Evolutionary conservation across 2,797 vertebrate species (phyloP).

Genomic region (Gymnodraco acuticeps): DNA sequence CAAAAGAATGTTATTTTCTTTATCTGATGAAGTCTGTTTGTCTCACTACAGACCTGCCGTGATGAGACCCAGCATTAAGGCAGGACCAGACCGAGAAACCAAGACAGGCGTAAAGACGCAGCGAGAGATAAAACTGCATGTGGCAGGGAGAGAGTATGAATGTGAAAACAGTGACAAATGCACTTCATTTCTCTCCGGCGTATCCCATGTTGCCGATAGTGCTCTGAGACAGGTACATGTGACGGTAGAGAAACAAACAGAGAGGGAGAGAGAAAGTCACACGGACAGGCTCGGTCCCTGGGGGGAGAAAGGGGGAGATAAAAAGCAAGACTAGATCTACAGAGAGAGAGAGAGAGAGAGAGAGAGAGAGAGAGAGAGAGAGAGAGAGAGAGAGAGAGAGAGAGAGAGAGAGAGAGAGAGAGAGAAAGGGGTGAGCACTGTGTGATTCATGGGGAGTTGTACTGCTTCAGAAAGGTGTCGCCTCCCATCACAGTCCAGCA

Average conservation of each 20-base stretch:
- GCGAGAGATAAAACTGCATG: slow-evolving; percentile 43
- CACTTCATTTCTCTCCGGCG: slow-evolving; percentile 48
- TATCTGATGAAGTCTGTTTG: slow-evolving; percentile 15
- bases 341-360: slow-evolving; percentile 25
- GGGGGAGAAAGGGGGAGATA: slow-evolving; percentile 37
- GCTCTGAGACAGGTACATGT: slow-evolving; percentile 61
- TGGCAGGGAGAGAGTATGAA: slow-evolving; percentile 56
- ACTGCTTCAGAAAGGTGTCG: slow-evolving; percentile 79
- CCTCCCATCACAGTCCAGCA: slow-evolving; percentile 73
- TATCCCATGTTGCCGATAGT: slow-evolving; percentile 34
- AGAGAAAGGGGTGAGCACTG: slow-evolving; percentile 22
- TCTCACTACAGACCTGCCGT: slow-evolving; percentile 10
- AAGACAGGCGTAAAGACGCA: slow-evolving; percentile 23
- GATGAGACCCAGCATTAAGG: slow-evolving; percentile 15
- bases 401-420: slow-evolving; percentile 24
- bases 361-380: slow-evolving; percentile 28
- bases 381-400: slow-evolving; percentile 23
- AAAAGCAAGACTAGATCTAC: slow-evolving; percentile 42
- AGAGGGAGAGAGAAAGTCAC: slow-evolving; percentile 28
- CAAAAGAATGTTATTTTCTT: not conserved
- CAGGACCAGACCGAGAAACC: slow-evolving; percentile 2
- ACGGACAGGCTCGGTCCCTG: slow-evolving; percentile 48
- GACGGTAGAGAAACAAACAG: slow-evolving; percentile 52
- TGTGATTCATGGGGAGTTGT: slow-evolving; percentile 79
- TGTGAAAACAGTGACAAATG: slow-evolving; percentile 67